These are phyloP conservation scores for Exephanes ischioxanthus DNA, from an alignment of 2,888 invertebrate species.

Conservation along the genomic window DNA sequence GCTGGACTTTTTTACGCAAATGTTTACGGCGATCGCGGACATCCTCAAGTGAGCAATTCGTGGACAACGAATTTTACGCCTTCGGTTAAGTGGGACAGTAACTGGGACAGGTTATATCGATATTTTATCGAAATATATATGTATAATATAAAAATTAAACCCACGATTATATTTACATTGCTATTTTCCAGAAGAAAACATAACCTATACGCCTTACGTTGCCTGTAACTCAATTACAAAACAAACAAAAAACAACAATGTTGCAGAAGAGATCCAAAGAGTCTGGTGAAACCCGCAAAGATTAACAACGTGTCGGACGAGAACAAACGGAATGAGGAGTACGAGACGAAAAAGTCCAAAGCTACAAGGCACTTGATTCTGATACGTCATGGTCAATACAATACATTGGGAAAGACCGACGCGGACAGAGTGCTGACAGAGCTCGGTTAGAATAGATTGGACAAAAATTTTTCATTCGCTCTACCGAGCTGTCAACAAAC, in stretches of 20 bases:
- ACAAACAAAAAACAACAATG: neutral
- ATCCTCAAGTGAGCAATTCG: conserved; percentile 86
- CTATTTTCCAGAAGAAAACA: neutral
- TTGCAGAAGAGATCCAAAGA: conserved; percentile 90
- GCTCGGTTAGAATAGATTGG: conserved; percentile 87
- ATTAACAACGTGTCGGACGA: conserved; percentile 86
- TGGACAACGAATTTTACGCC: conserved; percentile 90
- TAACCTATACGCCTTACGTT: no score
- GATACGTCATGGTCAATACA: conserved; percentile 98
- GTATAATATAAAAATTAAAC: neutral
- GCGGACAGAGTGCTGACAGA: conserved; percentile 91
- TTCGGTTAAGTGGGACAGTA: conserved; percentile 92
- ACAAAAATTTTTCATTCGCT: neutral
- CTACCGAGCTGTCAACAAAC: neutral
- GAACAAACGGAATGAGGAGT: conserved; percentile 89
- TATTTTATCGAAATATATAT: neutral
- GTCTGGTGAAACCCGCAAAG: conserved; percentile 88
- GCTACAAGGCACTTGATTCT: conserved; percentile 94
- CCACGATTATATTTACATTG: neutral
- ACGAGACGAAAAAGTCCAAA: conserved; percentile 88
- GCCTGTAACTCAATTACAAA: neutral
- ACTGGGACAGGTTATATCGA: conserved; percentile 94
- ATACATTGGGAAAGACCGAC: conserved; percentile 90
- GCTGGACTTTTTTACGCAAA: conserved; percentile 88
- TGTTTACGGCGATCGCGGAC: conserved; percentile 84